A percentile compares a stretch with the other conserved stretches of the same genome.
These are phyloP conservation scores for Pseudanteris insignis DNA, from an alignment of 2,888 invertebrate genomes.

Conservation along the genomic window DNA sequence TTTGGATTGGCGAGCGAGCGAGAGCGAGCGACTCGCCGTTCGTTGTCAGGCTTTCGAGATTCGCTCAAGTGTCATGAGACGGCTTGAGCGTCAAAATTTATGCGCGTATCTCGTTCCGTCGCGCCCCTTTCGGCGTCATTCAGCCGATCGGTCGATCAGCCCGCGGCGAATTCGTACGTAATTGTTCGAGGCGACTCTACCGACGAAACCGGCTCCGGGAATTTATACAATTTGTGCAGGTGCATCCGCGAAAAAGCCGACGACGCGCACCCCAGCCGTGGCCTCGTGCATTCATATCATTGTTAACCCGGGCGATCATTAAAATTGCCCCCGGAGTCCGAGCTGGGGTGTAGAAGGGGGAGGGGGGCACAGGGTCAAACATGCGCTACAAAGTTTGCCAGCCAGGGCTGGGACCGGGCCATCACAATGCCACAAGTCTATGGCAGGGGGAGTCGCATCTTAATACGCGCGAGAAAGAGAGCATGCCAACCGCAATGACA, in stretches of 20 bases:
- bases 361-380: no score
- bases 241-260: constrained; percentile 37
- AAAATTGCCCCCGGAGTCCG: constrained; percentile 42
- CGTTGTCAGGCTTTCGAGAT: constrained; percentile 60
- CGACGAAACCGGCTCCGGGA: constrained; percentile 33
- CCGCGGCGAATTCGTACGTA: constrained; percentile 39
- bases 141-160: constrained; percentile 44
- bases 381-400: constrained; percentile 35
- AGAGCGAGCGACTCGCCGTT: constrained; percentile 59
- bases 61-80: constrained; percentile 56
- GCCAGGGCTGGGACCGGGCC: constrained; percentile 15
- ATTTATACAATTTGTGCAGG: constrained; percentile 41
- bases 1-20: constrained; percentile 65
- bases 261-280: no score
- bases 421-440: constrained; percentile 16
- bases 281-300: constrained; percentile 25
- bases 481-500: constrained; percentile 30
- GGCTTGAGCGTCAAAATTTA: constrained; percentile 55
- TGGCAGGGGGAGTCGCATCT: constrained; percentile 23
- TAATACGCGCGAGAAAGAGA: constrained; percentile 31
- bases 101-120: constrained; percentile 52
- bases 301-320: constrained; percentile 36
- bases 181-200: constrained; percentile 34
- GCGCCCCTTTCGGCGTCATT: constrained; percentile 13
- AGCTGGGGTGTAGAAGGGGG: no score